A percentile compares a stretch with the other conserved stretches of the same genome.
These are phyloP conservation scores for Caenorhabditis plicata DNA, from an alignment of 2,888 invertebrate species.

Conservation along the genomic window DNA sequence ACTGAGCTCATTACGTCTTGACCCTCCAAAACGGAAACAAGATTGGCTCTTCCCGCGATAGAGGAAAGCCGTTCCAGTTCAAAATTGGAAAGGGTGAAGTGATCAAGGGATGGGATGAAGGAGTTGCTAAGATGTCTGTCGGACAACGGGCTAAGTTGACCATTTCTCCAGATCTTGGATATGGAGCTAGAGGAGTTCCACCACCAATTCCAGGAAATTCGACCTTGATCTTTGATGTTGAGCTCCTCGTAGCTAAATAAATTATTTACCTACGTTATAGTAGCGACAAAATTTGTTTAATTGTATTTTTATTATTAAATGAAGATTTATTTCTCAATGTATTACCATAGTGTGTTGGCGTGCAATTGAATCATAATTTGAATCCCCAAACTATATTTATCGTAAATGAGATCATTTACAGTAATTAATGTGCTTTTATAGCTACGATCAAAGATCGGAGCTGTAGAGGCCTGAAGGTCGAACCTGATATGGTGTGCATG, in stretches of 20 bases:
- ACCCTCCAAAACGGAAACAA: slow-evolving; percentile 63
- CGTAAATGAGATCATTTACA: too few species aligned
- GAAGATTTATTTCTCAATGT: too few species aligned
- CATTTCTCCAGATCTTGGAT: slow-evolving; percentile 93
- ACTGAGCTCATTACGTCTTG: slow-evolving; percentile 94
- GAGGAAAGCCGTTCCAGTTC: slow-evolving; percentile 91
- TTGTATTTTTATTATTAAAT: too few species aligned
- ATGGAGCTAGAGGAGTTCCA: slow-evolving; percentile 73
- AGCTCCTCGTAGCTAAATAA: slow-evolving; percentile 71
- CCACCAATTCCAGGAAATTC: slow-evolving; percentile 85
- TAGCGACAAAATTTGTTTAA: too few species aligned
- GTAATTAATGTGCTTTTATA: too few species aligned
- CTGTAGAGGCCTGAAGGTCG: too few species aligned
- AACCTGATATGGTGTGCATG: too few species aligned
- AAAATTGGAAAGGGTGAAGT: slow-evolving; percentile 92
- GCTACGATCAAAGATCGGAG: too few species aligned
- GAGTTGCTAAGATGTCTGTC: slow-evolving; percentile 90
- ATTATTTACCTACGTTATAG: too few species aligned
- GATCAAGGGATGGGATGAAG: slow-evolving; percentile 84
- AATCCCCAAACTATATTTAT: too few species aligned
- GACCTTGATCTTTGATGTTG: slow-evolving; percentile 92
- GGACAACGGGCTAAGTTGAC: slow-evolving; percentile 90
- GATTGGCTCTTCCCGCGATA: slow-evolving; percentile 94
- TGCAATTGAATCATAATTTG: too few species aligned
- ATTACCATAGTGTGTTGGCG: too few species aligned